phyloP scores from a whole-genome alignment of 2,888 invertebrate genomes.

The Tanypteryx hageni region DNA sequence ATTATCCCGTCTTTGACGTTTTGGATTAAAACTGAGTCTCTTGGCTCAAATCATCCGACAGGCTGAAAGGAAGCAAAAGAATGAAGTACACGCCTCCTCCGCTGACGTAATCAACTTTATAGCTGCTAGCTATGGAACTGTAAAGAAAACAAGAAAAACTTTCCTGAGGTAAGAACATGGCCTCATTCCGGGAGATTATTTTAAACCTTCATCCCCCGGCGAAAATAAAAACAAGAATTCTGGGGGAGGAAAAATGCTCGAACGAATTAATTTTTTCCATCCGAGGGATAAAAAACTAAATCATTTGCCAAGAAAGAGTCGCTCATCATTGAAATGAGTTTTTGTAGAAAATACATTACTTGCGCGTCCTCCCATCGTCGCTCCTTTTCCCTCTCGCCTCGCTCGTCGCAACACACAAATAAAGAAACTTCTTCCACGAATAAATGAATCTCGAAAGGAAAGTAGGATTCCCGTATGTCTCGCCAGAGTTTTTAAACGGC shows the following conservation, averaged over 20 bases:
- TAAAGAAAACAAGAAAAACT: neutral
- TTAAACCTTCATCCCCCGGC: neutral
- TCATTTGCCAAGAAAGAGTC: neutral
- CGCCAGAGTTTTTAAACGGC: too few relatives aligned
- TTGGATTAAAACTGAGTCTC: neutral
- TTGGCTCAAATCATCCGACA: neutral
- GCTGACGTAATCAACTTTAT: neutral
- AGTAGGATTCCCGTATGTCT: neutral
- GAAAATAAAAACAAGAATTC: neutral
- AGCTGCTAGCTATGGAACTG: neutral
- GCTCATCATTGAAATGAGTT: constrained; percentile 51
- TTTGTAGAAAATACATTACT: neutral
- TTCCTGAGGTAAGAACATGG: neutral
- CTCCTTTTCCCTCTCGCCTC: neutral
- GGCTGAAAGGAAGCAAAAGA: neutral
- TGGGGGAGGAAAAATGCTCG: neutral
- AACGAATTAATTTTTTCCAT: neutral
- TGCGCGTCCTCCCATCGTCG: too few relatives aligned
- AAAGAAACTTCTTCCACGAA: neutral
- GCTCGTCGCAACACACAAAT: neutral
- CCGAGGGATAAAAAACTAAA: neutral
- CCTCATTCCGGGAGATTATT: constrained; percentile 4
- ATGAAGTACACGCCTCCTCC: neutral
- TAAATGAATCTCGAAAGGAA: neutral
- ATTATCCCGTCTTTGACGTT: neutral